These are phyloP conservation scores for Anoplophora glabripennis DNA, from an alignment of 1,140 invertebrate genomes.

Conservation along the genomic window DNA sequence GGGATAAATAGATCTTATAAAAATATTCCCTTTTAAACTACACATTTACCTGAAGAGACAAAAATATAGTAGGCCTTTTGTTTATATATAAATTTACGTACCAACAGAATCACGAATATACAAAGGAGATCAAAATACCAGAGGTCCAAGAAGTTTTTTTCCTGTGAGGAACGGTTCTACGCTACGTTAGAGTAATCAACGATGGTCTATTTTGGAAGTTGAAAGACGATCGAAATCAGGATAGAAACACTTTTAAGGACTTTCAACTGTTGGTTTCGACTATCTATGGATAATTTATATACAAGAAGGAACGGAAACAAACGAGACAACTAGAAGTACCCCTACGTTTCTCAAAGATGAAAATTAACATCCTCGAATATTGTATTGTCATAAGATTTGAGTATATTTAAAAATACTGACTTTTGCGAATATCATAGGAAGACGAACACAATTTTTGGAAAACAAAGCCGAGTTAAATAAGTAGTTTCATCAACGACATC, in stretches of 20 bases:
- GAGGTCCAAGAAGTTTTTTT: too few relatives aligned
- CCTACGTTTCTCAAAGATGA: background rate
- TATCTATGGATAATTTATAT: too few relatives aligned
- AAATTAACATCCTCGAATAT: slow-evolving; percentile 35
- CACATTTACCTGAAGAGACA: slow-evolving; percentile 34
- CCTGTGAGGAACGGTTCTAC: too few relatives aligned
- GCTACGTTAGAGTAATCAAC: background rate
- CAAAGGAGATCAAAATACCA: slow-evolving; percentile 2
- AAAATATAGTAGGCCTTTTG: slow-evolving; percentile 36
- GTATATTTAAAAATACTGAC: slow-evolving; percentile 37
- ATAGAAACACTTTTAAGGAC: too few relatives aligned
- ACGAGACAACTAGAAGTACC: too few relatives aligned
- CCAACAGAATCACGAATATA: slow-evolving; percentile 23
- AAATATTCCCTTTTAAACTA: slow-evolving; percentile 36
- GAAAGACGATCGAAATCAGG: too few relatives aligned
- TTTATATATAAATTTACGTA: slow-evolving; percentile 19
- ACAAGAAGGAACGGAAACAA: too few relatives aligned
- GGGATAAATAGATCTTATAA: slow-evolving; percentile 27
- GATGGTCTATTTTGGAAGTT: background rate
- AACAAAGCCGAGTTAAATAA: too few relatives aligned
- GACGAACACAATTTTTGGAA: slow-evolving; percentile 10
- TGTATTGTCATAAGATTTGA: slow-evolving; percentile 48
- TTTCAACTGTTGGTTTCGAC: too few relatives aligned
- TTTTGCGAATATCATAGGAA: slow-evolving; percentile 27
- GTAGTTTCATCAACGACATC: too few relatives aligned